Base-by-base conservation (phyloP, 37 sponge, comb jelly and placozoan genomes). In the Ianthella basta region DNA sequence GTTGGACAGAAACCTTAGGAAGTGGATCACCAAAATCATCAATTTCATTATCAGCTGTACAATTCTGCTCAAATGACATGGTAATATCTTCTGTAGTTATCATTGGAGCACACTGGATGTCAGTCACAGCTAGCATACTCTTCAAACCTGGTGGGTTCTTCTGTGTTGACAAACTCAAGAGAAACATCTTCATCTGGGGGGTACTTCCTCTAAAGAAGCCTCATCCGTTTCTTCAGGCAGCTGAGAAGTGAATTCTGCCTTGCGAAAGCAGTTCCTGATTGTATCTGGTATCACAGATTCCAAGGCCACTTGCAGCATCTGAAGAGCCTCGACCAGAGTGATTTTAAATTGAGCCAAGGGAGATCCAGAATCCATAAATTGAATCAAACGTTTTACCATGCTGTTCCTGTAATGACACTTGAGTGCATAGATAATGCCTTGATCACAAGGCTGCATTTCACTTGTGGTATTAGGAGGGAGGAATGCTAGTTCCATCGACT, bases 391-490 rank as follows among this genome's bases (percentile, higher is more conserved):
- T 24, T 37, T 40, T 14, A 83, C 64, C 61, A 81, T 81, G 56
- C 37, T 57, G 64, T 67, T 83, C 23, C 83, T 10, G 83, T 83
- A 83, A 33, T 68, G 50, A 15, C 70, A 44, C 59, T 83, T 83
- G 13, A 83, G 20, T 41, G 54, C 39, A 21, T 67, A 44, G 55
- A 83, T 83, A 23, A 83, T 66, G 21, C 83, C 83, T 50, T 68
- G 69, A 35, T 83, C 83, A 66, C 83, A 83, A 15, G 83, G 83
- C 55, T 83, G 83, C 20, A 83, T 83, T 15, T 68, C 27, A 68
- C 70, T 68, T 15, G 85, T 85, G 54, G 63, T 60, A 37, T 85
- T 85, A 15, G 85, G 85, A 36, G 85, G 85, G 4, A 85, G 78
- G 15, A 83, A 83, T 3, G 30, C 50, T 4, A 85, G 39, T 19